These are phyloP conservation scores for Pipistrellus pygmaeus DNA, from an alignment of 2,797 vertebrate genomes.

Conservation along the genomic window DNA sequence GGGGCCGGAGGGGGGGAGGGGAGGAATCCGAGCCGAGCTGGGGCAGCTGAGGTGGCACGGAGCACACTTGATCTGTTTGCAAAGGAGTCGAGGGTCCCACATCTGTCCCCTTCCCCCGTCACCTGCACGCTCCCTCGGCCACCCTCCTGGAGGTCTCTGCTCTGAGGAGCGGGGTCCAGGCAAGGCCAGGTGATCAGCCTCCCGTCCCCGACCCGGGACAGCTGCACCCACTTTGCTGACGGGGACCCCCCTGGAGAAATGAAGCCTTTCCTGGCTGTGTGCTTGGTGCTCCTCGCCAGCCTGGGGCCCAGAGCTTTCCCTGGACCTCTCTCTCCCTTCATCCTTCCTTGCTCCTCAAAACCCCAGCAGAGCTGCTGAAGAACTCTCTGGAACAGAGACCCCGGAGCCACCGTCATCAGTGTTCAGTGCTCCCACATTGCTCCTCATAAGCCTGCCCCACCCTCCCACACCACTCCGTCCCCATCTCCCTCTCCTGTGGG, in stretches of 20 bases:
- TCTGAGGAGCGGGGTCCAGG: background rate
- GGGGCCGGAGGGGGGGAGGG: background rate
- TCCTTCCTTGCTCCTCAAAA: too few relatives aligned
- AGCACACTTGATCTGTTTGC: background rate
- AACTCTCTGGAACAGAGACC: background rate
- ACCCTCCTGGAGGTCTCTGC: background rate
- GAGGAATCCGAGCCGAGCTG: background rate
- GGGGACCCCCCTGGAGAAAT: background rate
- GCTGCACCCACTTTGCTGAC: rapidly evolving
- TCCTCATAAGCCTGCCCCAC: background rate
- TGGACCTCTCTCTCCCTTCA: rapidly evolving
- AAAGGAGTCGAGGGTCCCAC: too few relatives aligned
- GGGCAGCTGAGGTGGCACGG: rapidly evolving
- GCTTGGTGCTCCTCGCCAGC: background rate
- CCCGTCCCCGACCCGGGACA: too few relatives aligned
- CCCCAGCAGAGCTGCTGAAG: background rate
- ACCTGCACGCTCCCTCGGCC: too few relatives aligned
- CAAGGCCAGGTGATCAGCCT: background rate
- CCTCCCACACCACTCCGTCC: too few relatives aligned
- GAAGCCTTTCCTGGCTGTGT: background rate
- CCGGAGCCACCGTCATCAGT: rapidly evolving
- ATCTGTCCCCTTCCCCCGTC: background rate
- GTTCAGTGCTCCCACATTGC: rapidly evolving
- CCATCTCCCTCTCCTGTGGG: background rate
- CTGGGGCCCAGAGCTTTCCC: rapidly evolving